Conservation (phyloP, 2,797 vertebrate genomes). For the Apogon talboti region DNA sequence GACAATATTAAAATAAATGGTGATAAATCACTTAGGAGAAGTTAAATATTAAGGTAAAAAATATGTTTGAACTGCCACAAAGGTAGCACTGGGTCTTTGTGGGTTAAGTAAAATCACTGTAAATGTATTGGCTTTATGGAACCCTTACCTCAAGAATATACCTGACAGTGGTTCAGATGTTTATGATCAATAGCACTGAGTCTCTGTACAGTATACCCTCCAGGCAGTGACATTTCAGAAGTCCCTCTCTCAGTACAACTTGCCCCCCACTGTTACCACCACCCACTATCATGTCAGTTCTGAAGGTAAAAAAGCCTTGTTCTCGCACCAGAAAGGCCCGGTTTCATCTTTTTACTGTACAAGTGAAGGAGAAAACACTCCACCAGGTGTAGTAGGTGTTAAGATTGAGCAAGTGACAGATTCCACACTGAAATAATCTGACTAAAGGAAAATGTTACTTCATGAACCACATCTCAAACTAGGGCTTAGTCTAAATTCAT, state of each 20-base stretch:
- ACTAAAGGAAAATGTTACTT: no score
- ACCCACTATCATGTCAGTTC: constrained; percentile 6
- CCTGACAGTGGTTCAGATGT: background rate
- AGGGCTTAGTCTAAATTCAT: no score
- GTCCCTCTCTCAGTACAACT: constrained; percentile 1
- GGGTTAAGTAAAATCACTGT: background rate
- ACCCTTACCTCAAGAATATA: background rate
- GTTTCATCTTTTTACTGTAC: background rate
- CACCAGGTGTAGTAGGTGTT: background rate
- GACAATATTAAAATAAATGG: no score
- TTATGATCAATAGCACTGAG: constrained; percentile 18
- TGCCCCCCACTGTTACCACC: constrained; percentile 1
- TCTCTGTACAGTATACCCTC: constrained; percentile 14
- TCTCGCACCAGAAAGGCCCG: background rate
- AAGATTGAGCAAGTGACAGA: background rate
- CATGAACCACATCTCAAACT: no score
- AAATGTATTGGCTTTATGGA: constrained; percentile 5
- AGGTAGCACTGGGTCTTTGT: no score
- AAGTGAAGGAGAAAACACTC: background rate
- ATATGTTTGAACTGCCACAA: no score
- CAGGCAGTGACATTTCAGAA: background rate
- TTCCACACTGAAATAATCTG: background rate
- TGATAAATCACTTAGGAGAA: no score
- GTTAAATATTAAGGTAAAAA: no score
- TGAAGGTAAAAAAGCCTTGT: background rate